Conservation (phyloP, 2,113 vertebrate species). For the Varanus salvator region DNA sequence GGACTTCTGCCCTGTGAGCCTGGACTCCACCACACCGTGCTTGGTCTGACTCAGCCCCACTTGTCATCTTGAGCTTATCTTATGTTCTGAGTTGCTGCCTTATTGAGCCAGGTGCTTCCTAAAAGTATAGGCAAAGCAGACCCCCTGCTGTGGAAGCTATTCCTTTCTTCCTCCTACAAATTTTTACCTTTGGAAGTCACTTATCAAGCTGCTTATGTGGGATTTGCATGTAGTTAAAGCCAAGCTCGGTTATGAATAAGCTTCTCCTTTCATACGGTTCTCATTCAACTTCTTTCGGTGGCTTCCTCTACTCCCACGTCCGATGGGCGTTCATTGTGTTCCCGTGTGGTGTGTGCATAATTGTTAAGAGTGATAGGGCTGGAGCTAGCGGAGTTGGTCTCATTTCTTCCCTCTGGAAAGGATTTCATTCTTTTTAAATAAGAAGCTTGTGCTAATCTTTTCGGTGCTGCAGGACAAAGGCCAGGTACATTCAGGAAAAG, state of each 20-base stretch:
- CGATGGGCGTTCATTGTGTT: conserved; percentile 37
- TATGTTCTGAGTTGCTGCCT: conserved; percentile 13
- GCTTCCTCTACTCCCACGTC: neutral
- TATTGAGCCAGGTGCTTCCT: neutral
- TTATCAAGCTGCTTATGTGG: conserved; percentile 18
- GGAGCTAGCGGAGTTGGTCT: neutral
- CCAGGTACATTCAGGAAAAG: neutral
- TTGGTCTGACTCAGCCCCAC: neutral
- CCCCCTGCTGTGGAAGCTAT: neutral
- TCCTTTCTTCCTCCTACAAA: neutral
- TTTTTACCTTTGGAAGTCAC: conserved; percentile 1
- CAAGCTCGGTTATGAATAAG: conserved; percentile 45
- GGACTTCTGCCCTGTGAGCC: no score
- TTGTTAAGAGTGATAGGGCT: conserved; percentile 29
- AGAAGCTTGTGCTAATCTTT: conserved; percentile 13
- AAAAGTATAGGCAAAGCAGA: conserved; percentile 27
- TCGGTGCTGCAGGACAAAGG: conserved; percentile 1
- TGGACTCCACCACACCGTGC: no score
- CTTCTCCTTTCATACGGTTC: conserved; percentile 48
- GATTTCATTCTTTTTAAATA: conserved; percentile 25
- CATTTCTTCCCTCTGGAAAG: conserved; percentile 32
- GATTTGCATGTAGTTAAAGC: conserved; percentile 25
- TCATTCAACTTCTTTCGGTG: conserved; percentile 48
- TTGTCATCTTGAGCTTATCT: neutral
- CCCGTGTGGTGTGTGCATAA: conserved; percentile 34